phyloP scores from a whole-genome alignment of 2,797 vertebrate species.

The Botia almorhae region DNA sequence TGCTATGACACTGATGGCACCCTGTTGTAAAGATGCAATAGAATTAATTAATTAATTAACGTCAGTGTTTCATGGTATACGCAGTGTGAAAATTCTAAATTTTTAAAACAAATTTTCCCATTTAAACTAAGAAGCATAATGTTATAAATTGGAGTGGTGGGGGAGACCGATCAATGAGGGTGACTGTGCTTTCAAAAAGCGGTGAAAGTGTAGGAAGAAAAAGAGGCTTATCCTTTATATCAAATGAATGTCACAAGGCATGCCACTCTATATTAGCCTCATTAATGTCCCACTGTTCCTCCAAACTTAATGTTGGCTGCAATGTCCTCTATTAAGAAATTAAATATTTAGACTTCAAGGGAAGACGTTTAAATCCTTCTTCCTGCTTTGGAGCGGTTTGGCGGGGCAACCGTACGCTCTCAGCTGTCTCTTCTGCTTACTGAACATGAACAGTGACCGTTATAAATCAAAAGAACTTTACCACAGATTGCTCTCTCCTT shows the following conservation, averaged over 20 bases:
- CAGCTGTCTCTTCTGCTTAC: constrained; percentile 60
- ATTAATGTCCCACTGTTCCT: constrained; percentile 65
- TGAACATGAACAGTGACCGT: constrained; percentile 55
- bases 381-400: constrained; percentile 51
- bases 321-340: constrained; percentile 69
- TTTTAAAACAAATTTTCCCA: background rate
- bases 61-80: background rate
- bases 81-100: background rate
- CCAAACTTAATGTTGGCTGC: constrained; percentile 65
- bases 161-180: constrained; percentile 2
- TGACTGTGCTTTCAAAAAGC: constrained; percentile 3
- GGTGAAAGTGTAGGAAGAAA: constrained; percentile 18
- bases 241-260: constrained; percentile 64
- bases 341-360: constrained; percentile 70
- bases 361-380: constrained; percentile 65
- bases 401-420: constrained; percentile 41
- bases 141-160: background rate
- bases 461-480: constrained; percentile 64
- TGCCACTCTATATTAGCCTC: constrained; percentile 64
- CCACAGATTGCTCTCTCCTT: constrained; percentile 58
- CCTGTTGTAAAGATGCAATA: background rate
- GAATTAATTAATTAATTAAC: background rate
- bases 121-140: constrained; percentile 7
- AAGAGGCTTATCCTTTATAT: constrained; percentile 47
- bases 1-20: background rate